These are phyloP conservation scores for Drosophila melanosoma DNA, from an alignment of 2,888 invertebrate species.

Conservation along the genomic window DNA sequence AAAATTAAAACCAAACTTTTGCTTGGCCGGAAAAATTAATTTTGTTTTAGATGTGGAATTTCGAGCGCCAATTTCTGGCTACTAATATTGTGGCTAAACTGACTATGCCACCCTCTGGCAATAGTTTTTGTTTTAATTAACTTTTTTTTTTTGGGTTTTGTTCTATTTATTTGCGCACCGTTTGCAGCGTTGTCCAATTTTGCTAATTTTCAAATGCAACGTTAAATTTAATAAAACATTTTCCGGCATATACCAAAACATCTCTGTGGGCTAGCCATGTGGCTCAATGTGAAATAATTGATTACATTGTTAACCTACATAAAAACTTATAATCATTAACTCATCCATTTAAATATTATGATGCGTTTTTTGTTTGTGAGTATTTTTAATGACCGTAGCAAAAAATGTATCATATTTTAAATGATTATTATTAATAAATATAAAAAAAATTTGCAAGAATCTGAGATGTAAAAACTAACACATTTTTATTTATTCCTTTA, in stretches of 20 bases:
- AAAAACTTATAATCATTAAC: background rate
- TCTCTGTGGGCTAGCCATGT: background rate
- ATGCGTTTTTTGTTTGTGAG: background rate
- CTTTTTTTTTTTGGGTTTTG: slow-evolving; percentile 53
- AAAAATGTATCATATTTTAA: background rate
- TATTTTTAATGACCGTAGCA: no score
- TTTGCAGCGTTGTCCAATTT: slow-evolving; percentile 41
- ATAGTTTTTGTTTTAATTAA: slow-evolving; percentile 72
- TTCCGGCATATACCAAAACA: background rate
- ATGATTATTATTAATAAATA: background rate
- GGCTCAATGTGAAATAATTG: background rate
- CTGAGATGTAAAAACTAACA: background rate
- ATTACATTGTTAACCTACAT: background rate
- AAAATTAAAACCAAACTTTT: slow-evolving; percentile 50
- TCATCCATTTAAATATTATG: background rate
- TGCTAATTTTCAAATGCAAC: slow-evolving; percentile 53
- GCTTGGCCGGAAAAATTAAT: slow-evolving; percentile 69
- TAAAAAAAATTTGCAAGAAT: background rate
- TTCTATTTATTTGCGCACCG: slow-evolving; percentile 31
- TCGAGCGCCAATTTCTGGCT: slow-evolving; percentile 64
- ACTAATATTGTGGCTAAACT: slow-evolving; percentile 69
- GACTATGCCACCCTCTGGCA: slow-evolving; percentile 11
- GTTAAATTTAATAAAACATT: slow-evolving; percentile 33
- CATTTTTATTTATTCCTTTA: background rate
- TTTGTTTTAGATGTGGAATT: slow-evolving; percentile 69